Evolutionary conservation across 1,140 invertebrate species (phyloP).

Genomic region (Globodera ellingtonae): DNA sequence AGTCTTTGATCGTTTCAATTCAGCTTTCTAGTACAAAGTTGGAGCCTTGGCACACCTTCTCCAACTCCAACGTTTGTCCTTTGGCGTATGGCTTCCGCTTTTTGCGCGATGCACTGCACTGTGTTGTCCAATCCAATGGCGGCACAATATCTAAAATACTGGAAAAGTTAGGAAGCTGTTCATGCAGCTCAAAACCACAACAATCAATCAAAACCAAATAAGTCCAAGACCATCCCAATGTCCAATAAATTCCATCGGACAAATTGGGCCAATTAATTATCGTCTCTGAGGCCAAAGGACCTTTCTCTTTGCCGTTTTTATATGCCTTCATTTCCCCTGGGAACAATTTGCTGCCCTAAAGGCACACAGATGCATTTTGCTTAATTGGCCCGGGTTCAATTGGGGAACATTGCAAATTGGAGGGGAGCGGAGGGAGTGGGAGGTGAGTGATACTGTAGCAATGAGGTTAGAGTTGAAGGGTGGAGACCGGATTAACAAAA

Average conservation of each 20-base stretch:
- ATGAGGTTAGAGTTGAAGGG: too few relatives aligned
- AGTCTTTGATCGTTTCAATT: too few relatives aligned
- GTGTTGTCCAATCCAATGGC: slow-evolving; percentile 87
- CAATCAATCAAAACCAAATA: not conserved
- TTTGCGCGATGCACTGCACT: slow-evolving; percentile 74
- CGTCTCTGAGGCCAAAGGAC: not conserved
- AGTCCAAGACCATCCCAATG: not conserved
- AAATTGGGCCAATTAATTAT: not conserved
- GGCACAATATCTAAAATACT: slow-evolving; percentile 66
- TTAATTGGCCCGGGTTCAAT: not conserved
- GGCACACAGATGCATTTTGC: not conserved
- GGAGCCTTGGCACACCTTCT: slow-evolving; percentile 68
- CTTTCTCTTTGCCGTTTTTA: not conserved
- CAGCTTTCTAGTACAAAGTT: too few relatives aligned
- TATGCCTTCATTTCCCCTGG: not conserved
- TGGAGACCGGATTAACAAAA: not conserved
- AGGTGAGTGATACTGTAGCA: not conserved
- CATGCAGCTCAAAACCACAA: too few relatives aligned
- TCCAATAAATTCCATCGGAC: too few relatives aligned
- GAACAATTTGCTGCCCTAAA: not conserved
- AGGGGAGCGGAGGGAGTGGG: too few relatives aligned
- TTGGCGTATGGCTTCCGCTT: slow-evolving; percentile 96
- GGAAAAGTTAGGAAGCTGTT: not conserved
- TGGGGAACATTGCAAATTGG: not conserved
- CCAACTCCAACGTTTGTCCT: slow-evolving; percentile 89